phyloP scores from a whole-genome alignment of 2,888 invertebrate species.

The Drosophila affinis region DNA sequence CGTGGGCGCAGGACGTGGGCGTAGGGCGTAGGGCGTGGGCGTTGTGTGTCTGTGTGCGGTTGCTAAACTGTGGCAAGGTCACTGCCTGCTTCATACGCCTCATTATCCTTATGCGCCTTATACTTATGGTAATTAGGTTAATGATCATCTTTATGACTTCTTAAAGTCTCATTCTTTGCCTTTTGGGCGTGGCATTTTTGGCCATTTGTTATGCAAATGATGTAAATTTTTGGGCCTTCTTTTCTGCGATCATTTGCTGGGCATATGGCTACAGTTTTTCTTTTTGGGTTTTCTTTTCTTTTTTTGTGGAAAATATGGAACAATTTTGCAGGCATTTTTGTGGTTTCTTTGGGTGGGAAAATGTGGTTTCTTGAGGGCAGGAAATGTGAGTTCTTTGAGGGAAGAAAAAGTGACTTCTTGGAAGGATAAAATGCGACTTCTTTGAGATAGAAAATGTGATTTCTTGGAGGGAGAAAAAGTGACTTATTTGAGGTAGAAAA shows the following conservation, averaged over 20 bases:
- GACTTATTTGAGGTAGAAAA: no score
- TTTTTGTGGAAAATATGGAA: not conserved
- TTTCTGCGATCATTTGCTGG: constrained; percentile 40
- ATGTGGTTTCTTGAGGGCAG: not conserved
- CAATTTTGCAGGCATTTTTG: no score
- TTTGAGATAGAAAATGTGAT: no score
- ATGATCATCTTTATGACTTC: constrained; percentile 68
- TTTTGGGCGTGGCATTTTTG: constrained; percentile 1
- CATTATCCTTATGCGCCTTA: constrained; percentile 17
- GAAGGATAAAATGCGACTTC: not conserved
- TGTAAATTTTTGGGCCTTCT: no score
- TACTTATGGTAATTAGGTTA: constrained; percentile 47
- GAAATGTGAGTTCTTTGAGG: not conserved
- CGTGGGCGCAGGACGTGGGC: constrained; percentile 1
- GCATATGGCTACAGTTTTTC: constrained; percentile 42
- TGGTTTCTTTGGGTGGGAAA: not conserved
- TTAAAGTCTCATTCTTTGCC: constrained; percentile 10
- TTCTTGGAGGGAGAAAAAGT: no score
- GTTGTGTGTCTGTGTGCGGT: not conserved
- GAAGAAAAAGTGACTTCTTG: no score
- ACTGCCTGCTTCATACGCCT: constrained; percentile 13
- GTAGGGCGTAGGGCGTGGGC: no score
- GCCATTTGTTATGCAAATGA: constrained; percentile 32
- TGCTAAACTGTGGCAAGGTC: constrained; percentile 70
- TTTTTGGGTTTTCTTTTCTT: not conserved